Conservation (phyloP, 1,140 invertebrate species). For the Chironomus tepperi region DNA sequence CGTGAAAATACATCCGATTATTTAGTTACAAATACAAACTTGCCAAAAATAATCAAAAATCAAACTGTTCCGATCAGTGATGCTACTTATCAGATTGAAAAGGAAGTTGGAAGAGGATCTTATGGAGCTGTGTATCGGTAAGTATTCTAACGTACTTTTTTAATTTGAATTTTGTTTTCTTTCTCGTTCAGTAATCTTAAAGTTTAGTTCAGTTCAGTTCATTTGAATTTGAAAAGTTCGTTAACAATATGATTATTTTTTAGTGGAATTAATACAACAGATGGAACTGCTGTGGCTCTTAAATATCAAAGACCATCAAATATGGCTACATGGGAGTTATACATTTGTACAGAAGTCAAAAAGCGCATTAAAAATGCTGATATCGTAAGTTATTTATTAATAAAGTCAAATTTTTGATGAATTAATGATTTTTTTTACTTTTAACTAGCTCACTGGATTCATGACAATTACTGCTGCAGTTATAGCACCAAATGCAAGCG, state of each 20-base stretch:
- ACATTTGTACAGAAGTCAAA: constrained; percentile 69
- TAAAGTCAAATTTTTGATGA: not conserved
- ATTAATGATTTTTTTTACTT: not conserved
- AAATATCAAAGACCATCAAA: constrained; percentile 72
- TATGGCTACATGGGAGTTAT: constrained; percentile 61
- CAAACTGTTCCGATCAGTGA: constrained; percentile 45
- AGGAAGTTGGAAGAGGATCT: constrained; percentile 65
- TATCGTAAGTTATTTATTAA: constrained; percentile 44
- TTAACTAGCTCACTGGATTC: constrained; percentile 50
- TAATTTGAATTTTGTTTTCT: not conserved
- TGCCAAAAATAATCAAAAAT: constrained; percentile 42
- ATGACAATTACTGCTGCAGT: constrained; percentile 60
- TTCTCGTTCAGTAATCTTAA: too few relatives aligned
- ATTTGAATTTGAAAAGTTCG: not conserved
- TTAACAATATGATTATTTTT: not conserved
- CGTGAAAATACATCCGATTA: constrained; percentile 33
- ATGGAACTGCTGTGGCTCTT: constrained; percentile 54
- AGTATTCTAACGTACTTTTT: constrained; percentile 36
- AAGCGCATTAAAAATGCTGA: constrained; percentile 53
- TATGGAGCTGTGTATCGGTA: constrained; percentile 65
- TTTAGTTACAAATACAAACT: constrained; percentile 36
- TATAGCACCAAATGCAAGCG: constrained; percentile 64
- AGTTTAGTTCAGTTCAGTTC: too few relatives aligned
- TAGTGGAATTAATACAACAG: constrained; percentile 38
- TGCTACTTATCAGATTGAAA: constrained; percentile 56